phyloP scores from a whole-genome alignment of 2,888 invertebrate species.

The Tinea semifulvella region DNA sequence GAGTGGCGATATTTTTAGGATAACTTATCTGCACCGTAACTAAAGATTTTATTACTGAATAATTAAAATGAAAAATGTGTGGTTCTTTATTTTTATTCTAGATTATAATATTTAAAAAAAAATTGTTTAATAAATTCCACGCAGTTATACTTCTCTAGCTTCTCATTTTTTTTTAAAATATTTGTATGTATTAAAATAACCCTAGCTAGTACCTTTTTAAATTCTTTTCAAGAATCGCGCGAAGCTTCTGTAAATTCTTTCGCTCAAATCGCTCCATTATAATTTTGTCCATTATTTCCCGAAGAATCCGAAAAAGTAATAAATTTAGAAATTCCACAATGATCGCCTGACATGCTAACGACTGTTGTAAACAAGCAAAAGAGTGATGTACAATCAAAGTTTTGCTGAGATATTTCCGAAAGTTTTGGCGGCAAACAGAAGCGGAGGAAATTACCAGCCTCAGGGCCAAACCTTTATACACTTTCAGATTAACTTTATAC shows the following conservation, averaged over 20 bases:
- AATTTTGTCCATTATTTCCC: conserved; percentile 11
- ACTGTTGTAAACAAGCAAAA: conserved; percentile 35
- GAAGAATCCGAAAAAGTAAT: conserved; percentile 22
- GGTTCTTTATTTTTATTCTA: too few species aligned
- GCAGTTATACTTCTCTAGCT: too few species aligned
- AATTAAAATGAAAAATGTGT: too few species aligned
- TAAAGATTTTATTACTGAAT: too few species aligned
- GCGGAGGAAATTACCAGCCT: conserved; percentile 46
- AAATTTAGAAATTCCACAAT: conserved; percentile 28
- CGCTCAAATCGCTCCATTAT: not conserved
- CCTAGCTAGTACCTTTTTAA: not conserved
- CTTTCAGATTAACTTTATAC: conserved; percentile 37
- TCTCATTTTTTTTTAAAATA: too few species aligned
- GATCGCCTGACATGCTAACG: conserved; percentile 36
- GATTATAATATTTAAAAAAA: too few species aligned
- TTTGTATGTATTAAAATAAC: too few species aligned
- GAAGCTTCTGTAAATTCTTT: conserved; percentile 8
- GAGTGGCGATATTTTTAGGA: too few species aligned
- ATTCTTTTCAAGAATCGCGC: not conserved
- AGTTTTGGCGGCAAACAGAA: conserved; percentile 33
- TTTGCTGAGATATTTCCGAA: conserved; percentile 24
- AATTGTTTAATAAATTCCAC: too few species aligned
- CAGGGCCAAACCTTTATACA: conserved; percentile 35
- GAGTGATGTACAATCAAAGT: conserved; percentile 45
- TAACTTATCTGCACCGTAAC: too few species aligned